These are phyloP conservation scores for Lithobates pipiens DNA, from an alignment of 2,797 vertebrate genomes.

Conservation along the genomic window DNA sequence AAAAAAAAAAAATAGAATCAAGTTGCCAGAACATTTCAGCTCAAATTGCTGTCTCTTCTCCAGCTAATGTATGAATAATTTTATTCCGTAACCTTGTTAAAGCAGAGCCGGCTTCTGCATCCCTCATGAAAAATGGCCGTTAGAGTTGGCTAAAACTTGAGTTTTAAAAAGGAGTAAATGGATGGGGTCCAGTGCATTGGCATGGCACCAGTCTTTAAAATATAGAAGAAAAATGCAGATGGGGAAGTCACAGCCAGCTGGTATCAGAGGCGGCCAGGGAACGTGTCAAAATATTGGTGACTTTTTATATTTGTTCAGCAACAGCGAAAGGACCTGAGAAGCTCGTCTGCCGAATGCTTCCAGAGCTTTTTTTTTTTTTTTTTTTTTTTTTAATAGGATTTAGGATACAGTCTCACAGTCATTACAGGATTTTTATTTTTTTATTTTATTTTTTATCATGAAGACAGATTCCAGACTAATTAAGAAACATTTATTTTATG, in stretches of 20 bases:
- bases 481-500: no score
- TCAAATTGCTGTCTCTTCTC: slow-evolving; percentile 71
- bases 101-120: slow-evolving; percentile 76
- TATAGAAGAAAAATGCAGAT: slow-evolving; percentile 83
- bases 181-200: slow-evolving; percentile 91
- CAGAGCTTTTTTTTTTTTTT: background rate
- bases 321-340: slow-evolving; percentile 79
- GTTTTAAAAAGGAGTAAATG: slow-evolving; percentile 84
- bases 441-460: no score
- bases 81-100: slow-evolving; percentile 69
- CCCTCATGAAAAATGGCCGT: slow-evolving; percentile 77
- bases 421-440: no score
- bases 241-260: slow-evolving; percentile 92
- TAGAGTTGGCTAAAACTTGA: slow-evolving; percentile 79
- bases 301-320: slow-evolving; percentile 84
- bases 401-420: no score
- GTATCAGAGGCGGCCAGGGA: slow-evolving; percentile 86
- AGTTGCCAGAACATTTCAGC: slow-evolving; percentile 66
- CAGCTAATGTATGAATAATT: slow-evolving; percentile 62
- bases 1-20: slow-evolving; percentile 32
- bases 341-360: slow-evolving; percentile 79
- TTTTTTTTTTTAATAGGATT: no score
- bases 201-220: slow-evolving; percentile 90
- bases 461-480: no score
- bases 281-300: slow-evolving; percentile 88